Base-by-base conservation (phyloP, 1,140 invertebrate genomes). In the Mylabris phalerata region DNA sequence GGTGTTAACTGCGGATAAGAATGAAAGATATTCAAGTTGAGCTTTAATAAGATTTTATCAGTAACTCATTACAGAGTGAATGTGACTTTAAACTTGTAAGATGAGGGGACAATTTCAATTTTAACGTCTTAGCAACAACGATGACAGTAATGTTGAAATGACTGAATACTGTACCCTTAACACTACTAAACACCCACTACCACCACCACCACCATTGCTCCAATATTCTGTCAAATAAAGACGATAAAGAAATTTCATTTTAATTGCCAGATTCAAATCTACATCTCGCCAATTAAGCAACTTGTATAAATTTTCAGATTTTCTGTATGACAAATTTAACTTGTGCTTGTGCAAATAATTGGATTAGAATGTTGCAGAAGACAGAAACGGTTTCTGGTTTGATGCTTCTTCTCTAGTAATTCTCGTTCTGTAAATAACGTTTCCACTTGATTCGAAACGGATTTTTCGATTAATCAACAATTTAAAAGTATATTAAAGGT, bases 41-140 rank as follows among this genome's bases (percentile, higher is more conserved):
- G 55, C 59, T 61, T 64, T 64, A 64, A 64, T 64, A 64, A 64
- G 62, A 64, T 64, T 64, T 59, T 64, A 64, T 64, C 62, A 64
- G 62, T 64, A 64, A 64, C 62, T 61, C 62, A 64, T 64, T 64
- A 64, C 50, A 47, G 48, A 55, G 55, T 61, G 60, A 64, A 64
- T 64, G 62, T 58, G 58, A 61, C 50, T 60, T 52, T 56, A 57
- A 61, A 59, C 50, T 59, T 47, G 61, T 32, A 4, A 32, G 32
- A 32, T 7, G 40, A 55, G 19, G 50, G 62, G 62, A 59, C 51
- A 59, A 64, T 64, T 64, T 64, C 62, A 61, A 61, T 61, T 61
- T 64, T 61, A 61, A 61, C 58, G 62, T 58, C 48, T 32, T 32
- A 32, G 50, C 48, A 50, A 58, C 58, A 32, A 52, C 13, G 45